Evolutionary conservation across 2,888 invertebrate genomes (phyloP), one percentile per base, ranked within the genome.

Genomic region (Liopterus haemorrhoidalis): DNA sequence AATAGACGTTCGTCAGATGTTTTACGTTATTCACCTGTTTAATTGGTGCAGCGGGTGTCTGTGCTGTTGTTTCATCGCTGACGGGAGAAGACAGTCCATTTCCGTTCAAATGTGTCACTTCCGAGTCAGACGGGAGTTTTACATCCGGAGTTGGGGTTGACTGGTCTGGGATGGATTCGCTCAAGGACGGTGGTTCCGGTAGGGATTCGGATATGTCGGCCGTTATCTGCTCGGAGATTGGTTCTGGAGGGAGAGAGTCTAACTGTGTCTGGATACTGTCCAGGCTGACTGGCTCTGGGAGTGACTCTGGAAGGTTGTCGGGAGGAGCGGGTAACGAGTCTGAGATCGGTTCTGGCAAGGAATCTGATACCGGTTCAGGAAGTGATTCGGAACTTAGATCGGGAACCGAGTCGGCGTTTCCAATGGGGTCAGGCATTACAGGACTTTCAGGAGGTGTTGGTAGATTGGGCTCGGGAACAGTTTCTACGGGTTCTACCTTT

Each of bases 41-140:
- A 70, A 73, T 71, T 72, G 65, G 72, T 54, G 71, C 71, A 52
- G 72, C 70, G 56, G 70, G 71, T 50, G 69, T 69, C 47, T 70
- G 72, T 57, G 66, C 72, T 54, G 65, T 70, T 56, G 68, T 68
- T 20, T 68, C 71, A 18, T 66, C 65, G 40, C 59, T 63, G 19
- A 58, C 54, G 36, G 64, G 62, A 45, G 75, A 63, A 49, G 57
- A 52, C 50, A 61, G 58, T 59, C 67, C 67, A 58, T 59, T 64
- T 52, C 67, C 67, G 57, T 68, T 68, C 53, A 65, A 65, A 48
- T 66, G 61, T 44, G 57, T 55, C 41, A 52, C 57, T 52, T 53
- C 56, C 44, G 43, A 47, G 36, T 16, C 22, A 5, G 51, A 42
- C 20, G 42, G 32, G 35, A 35, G 37, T 9, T 14, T 16, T 9